Evolutionary conservation across 1,140 invertebrate genomes (phyloP).

Genomic region (Drosophila funebris): DNA sequence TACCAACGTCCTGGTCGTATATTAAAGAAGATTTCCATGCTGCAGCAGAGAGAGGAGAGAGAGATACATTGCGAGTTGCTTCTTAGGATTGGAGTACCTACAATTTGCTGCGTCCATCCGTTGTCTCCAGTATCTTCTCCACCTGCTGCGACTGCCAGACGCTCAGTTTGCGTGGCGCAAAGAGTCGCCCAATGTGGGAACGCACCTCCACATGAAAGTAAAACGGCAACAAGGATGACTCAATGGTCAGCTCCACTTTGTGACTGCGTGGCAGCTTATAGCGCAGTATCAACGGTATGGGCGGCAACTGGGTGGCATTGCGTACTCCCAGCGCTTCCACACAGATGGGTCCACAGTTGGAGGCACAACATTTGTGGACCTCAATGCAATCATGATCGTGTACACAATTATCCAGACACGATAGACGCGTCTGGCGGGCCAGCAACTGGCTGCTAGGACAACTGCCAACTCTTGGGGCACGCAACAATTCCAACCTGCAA

Average conservation of each 20-base stretch:
- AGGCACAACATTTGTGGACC: constrained; percentile 87
- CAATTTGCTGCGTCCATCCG: constrained; percentile 53
- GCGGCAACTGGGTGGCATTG: constrained; percentile 71
- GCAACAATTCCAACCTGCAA: constrained; percentile 58
- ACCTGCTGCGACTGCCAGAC: constrained; percentile 84
- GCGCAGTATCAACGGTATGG: constrained; percentile 71
- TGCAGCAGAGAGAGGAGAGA: constrained; percentile 7
- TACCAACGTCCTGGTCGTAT: constrained; percentile 90
- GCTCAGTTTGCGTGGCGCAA: constrained; percentile 84
- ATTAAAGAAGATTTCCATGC: constrained; percentile 85
- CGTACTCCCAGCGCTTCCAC: constrained; percentile 86
- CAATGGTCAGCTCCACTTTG: constrained; percentile 75
- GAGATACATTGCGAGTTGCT: no score
- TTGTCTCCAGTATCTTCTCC: constrained; percentile 72
- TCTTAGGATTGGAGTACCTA: constrained; percentile 36
- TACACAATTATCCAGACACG: constrained; percentile 86
- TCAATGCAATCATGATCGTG: constrained; percentile 87
- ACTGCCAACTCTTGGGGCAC: constrained; percentile 57
- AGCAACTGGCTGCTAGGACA: constrained; percentile 53
- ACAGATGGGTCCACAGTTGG: constrained; percentile 87
- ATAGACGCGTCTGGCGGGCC: constrained; percentile 56
- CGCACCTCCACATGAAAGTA: constrained; percentile 85
- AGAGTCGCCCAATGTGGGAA: constrained; percentile 85
- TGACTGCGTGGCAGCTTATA: constrained; percentile 67
- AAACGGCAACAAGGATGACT: constrained; percentile 67